Evolutionary conservation across 2,113 vertebrate genomes (phyloP).

Genomic region (Burhinus bistriatus): DNA sequence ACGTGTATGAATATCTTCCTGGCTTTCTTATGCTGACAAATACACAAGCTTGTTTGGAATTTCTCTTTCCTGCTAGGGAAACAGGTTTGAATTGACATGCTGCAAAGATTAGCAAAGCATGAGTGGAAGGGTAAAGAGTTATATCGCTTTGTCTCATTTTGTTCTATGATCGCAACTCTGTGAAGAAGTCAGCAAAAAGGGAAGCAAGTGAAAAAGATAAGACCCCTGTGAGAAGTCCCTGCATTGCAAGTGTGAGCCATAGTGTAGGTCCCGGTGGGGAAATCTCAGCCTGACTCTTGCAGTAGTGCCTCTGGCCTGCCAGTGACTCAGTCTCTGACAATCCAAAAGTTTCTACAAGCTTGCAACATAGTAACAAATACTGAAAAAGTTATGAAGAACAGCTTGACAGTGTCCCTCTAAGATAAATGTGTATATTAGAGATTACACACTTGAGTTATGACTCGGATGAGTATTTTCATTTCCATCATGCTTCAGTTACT

Average conservation of each 20-base stretch:
- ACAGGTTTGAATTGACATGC: not conserved
- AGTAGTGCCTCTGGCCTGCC: not conserved
- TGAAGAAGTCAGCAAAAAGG: not conserved
- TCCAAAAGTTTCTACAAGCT: not conserved
- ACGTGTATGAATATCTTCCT: not conserved
- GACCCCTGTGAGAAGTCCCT: not conserved
- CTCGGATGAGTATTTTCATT: not conserved
- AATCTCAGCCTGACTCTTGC: not conserved
- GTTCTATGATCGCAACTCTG: not conserved
- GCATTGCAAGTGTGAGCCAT: not conserved
- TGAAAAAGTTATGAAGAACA: constrained; percentile 24
- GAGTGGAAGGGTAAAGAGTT: not conserved
- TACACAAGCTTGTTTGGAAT: not conserved
- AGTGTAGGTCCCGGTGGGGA: fast-evolving
- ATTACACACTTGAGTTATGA: not conserved
- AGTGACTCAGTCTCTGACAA: not conserved
- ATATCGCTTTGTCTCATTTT: not conserved
- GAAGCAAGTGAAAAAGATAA: not conserved
- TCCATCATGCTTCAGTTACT: constrained; percentile 1
- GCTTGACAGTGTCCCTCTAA: constrained; percentile 19
- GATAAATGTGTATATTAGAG: constrained; percentile 26
- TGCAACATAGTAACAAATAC: not conserved
- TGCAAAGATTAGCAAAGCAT: not conserved
- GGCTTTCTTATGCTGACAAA: not conserved
- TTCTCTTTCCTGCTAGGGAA: not conserved